These are phyloP conservation scores for Melieria omissa DNA, from an alignment of 2,888 invertebrate genomes.

Conservation along the genomic window DNA sequence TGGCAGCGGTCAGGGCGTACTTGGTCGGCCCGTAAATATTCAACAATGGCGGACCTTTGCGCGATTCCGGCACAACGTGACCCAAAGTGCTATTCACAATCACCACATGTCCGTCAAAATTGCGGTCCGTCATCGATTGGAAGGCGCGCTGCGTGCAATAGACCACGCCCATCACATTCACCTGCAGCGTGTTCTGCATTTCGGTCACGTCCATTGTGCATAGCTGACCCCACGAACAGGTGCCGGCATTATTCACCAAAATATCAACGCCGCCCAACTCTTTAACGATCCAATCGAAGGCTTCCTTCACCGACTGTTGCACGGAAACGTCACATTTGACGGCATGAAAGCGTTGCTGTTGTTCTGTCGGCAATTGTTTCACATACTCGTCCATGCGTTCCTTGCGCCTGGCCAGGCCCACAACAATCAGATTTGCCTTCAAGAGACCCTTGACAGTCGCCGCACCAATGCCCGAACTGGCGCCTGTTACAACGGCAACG, in stretches of 20 bases:
- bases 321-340: slow-evolving; percentile 69
- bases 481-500: slow-evolving; percentile 74
- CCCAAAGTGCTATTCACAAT: slow-evolving; percentile 65
- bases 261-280: slow-evolving; percentile 70
- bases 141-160: slow-evolving; percentile 68
- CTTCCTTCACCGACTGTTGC: slow-evolving; percentile 69
- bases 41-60: slow-evolving; percentile 40
- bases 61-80: slow-evolving; percentile 44
- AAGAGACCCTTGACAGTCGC: slow-evolving; percentile 67
- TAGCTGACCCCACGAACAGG: slow-evolving; percentile 37
- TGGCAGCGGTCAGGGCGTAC: slow-evolving; percentile 60
- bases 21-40: slow-evolving; percentile 62
- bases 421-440: slow-evolving; percentile 69
- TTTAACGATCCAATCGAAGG: slow-evolving; percentile 69
- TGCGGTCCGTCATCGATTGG: slow-evolving; percentile 66
- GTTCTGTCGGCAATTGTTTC: slow-evolving; percentile 46
- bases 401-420: slow-evolving; percentile 69
- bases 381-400: slow-evolving; percentile 64
- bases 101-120: slow-evolving; percentile 68
- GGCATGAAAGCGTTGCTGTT: slow-evolving; percentile 57
- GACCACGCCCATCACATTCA: slow-evolving; percentile 67
- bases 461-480: slow-evolving; percentile 73
- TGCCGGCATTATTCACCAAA: slow-evolving; percentile 71
- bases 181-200: slow-evolving; percentile 63
- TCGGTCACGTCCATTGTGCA: slow-evolving; percentile 46